Base-by-base conservation (phyloP, 1,140 invertebrate genomes). In the Panagrolaimus sp. region DNA sequence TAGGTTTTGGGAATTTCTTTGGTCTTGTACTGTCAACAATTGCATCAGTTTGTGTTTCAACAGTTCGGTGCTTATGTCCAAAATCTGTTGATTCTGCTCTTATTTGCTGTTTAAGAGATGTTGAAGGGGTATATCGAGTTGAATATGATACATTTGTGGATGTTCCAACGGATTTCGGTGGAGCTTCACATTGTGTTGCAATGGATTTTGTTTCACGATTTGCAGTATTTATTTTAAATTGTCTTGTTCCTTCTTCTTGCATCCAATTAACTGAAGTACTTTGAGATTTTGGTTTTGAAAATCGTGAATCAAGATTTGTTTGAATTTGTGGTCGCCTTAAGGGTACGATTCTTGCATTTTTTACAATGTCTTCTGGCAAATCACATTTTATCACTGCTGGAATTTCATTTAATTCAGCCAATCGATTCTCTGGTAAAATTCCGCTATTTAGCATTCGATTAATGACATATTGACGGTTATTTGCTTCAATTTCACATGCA, bases 401-500 rank as follows among this genome's bases (percentile, higher is more conserved):
- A 13, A 66, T 25, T 27, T n/a, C 57, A 31, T 71, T 69, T 14
- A 38, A 38, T 27, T 31, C 72, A 31, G 65, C 5, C 25, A 53
- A 44, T 2, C 48, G 61, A 31, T 23, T 61, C 38, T 74, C 72
- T 5, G 79, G 81, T 13, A 82, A 48, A 8, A 83, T 47, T 25
- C 79, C 79, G 42, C 67, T 81, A 9, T 71, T 61, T 43, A 82
- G 47, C 78, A 80, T 78, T 51, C 67, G 63, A 20, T 75, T 66
- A 57, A 81, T 77, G 2, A 71, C 65, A 62, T 82, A 82, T 61
- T 78, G 73, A 16, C 79, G 66, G 38, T 81, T 81, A 57, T 82
- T 81, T 9, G 79, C 79, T 69, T 81, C 79, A 57, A 81, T 81
- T 51, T 81, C 79, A 70, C 67, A 70, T n/a, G 76, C 72, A 57